Base-by-base conservation (phyloP, 2,797 vertebrate genomes). In the Macropodus opercularis region DNA sequence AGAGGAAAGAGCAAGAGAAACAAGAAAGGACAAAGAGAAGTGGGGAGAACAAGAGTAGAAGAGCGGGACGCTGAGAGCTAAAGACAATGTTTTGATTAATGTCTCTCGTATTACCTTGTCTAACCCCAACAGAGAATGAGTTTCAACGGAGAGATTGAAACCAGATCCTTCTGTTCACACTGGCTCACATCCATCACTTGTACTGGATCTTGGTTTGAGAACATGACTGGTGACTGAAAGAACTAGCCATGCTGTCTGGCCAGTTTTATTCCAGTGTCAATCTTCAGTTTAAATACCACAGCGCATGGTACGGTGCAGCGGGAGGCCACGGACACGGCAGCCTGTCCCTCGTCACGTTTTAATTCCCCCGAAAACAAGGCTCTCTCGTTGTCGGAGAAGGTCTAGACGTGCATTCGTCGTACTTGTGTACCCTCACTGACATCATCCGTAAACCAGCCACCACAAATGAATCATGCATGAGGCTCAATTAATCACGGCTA, bases 81-180 rank as follows among this genome's bases (percentile, higher is more conserved):
- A 69, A 62, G 67, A 78, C 73, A 68, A 49, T 76, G 63, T 77
- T 85, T 79, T 87, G 85, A 91, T 84, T 78, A 83, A 86, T 89
- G 75, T 58, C 29, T 79, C 53, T 74, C 77, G 69, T 86, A 81
- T 91, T 88, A 83, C 83, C 84, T 88, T 85, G 72, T 77, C 56
- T 84, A 77, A 90, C 88, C 89, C 80, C 70, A 64, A 9, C 13
- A 69, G 79, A 85, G 80, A 80, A 69, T 54, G 56, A 82, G 77
- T 72, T 76, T 80, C 47, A 72, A 60, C 58, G 57, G 74, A 70
- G 61, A 85, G 79, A 88, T 75, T 83, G 79, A 86, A 87, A 87
- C 71, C 90, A 89, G 89, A 89, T 86, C 80, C 68, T 79, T 73
- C 66, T 83, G 70, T 75, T 84, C 80, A 70, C 60, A 27, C 80